These are phyloP conservation scores for Drosophila meridiana DNA, from an alignment of 2,888 invertebrate species.

Conservation along the genomic window DNA sequence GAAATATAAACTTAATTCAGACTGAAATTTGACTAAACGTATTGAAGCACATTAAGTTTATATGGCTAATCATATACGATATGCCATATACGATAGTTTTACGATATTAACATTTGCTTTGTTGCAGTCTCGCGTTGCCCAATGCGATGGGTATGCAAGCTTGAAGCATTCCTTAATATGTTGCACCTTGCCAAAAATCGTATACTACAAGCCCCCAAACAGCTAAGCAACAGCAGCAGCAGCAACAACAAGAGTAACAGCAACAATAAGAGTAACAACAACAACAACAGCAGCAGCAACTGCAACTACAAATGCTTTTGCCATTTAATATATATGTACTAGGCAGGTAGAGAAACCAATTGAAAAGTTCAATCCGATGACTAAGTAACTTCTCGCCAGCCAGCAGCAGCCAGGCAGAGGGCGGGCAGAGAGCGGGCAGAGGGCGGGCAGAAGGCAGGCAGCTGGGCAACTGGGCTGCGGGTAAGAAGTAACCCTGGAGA, in stretches of 20 bases:
- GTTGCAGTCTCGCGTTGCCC: not conserved
- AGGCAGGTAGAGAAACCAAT: slow-evolving; percentile 28
- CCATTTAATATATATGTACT: slow-evolving; percentile 45
- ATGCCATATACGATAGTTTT: not conserved
- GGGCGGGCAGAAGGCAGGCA: not conserved
- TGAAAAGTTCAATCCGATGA: slow-evolving; percentile 43
- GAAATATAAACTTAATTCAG: not conserved
- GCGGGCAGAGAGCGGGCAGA: slow-evolving; percentile 17
- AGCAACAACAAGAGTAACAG: not conserved
- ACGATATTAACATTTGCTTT: not conserved
- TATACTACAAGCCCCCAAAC: slow-evolving; percentile 25
- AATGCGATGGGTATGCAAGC: slow-evolving; percentile 19
- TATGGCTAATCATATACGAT: slow-evolving; percentile 3
- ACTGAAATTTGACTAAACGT: not conserved
- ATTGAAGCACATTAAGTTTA: not conserved
- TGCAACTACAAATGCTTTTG: slow-evolving; percentile 24
- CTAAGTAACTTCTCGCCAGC: slow-evolving; percentile 51
- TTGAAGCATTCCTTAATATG: slow-evolving; percentile 21
- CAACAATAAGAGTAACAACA: not conserved
- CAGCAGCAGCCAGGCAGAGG: slow-evolving; percentile 23
- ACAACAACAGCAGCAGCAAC: not conserved
- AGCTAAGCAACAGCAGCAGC: slow-evolving; percentile 1
- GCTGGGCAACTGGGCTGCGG: slow-evolving; percentile 22
- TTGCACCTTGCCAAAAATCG: slow-evolving; percentile 45
- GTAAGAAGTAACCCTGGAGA: slow-evolving; percentile 50